phyloP scores from a whole-genome alignment of 2,797 vertebrate genomes.

The Tangara arthus region DNA sequence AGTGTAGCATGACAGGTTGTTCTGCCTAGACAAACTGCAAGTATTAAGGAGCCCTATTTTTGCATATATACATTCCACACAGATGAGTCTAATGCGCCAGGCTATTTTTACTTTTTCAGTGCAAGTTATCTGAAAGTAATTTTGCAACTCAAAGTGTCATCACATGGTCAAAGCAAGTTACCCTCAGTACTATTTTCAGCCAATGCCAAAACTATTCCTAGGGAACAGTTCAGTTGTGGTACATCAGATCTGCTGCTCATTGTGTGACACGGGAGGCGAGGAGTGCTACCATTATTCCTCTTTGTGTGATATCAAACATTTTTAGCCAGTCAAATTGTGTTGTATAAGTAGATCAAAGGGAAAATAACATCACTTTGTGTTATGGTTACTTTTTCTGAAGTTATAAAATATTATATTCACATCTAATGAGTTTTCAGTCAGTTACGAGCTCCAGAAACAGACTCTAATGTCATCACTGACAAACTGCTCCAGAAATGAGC shows the following conservation, averaged over 20 bases:
- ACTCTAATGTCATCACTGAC: neutral
- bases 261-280: neutral
- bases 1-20: slow-evolving; percentile 31
- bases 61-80: slow-evolving; percentile 51
- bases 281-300: neutral
- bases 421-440: neutral
- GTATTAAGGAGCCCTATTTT: slow-evolving; percentile 65
- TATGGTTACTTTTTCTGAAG: neutral
- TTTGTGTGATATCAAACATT: neutral
- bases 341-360: neutral
- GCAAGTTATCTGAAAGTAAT: slow-evolving; percentile 58
- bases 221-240: neutral
- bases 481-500: neutral
- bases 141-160: slow-evolving; percentile 64
- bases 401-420: neutral
- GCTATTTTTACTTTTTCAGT: slow-evolving; percentile 63
- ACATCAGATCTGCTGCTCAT: neutral
- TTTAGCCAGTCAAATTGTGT: neutral
- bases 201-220: slow-evolving; percentile 15
- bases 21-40: slow-evolving; percentile 53
- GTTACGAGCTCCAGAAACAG: neutral
- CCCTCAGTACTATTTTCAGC: slow-evolving; percentile 53
- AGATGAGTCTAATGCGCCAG: slow-evolving; percentile 36
- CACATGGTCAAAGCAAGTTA: slow-evolving; percentile 44
- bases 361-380: neutral